These are phyloP conservation scores for Brachionus angularis DNA, from an alignment of 1,140 invertebrate species.

Conservation along the genomic window DNA sequence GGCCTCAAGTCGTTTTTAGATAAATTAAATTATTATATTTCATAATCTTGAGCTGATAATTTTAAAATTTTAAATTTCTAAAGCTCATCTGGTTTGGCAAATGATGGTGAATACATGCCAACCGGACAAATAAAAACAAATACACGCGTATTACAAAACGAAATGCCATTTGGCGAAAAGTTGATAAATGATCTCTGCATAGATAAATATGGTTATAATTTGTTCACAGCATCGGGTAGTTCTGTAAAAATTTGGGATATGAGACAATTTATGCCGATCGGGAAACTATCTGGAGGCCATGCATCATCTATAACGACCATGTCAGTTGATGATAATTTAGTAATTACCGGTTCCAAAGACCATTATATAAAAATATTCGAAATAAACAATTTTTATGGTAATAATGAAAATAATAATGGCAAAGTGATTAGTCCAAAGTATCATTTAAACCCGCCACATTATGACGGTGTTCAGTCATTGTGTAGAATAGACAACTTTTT, in stretches of 20 bases:
- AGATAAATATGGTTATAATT: constrained; percentile 61
- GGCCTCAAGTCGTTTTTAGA: too few species aligned
- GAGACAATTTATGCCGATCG: constrained; percentile 61
- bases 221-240: constrained; percentile 73
- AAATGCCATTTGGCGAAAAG: constrained; percentile 62
- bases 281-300: constrained; percentile 75
- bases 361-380: constrained; percentile 68
- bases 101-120: constrained; percentile 59
- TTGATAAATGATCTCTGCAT: constrained; percentile 69
- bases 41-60: not conserved
- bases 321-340: constrained; percentile 63
- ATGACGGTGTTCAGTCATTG: constrained; percentile 79
- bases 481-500: constrained; percentile 65
- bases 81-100: constrained; percentile 66
- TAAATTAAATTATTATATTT: not conserved
- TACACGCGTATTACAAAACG: constrained; percentile 24
- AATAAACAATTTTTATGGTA: constrained; percentile 45
- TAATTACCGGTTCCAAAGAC: constrained; percentile 82
- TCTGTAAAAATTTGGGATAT: constrained; percentile 79
- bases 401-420: constrained; percentile 44
- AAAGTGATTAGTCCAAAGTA: constrained; percentile 63
- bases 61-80: constrained; percentile 43
- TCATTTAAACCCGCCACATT: constrained; percentile 79
- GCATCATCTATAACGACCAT: constrained; percentile 80
- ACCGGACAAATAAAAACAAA: constrained; percentile 53